phyloP scores from a whole-genome alignment of 2,888 invertebrate genomes.

The Autographa gamma region DNA sequence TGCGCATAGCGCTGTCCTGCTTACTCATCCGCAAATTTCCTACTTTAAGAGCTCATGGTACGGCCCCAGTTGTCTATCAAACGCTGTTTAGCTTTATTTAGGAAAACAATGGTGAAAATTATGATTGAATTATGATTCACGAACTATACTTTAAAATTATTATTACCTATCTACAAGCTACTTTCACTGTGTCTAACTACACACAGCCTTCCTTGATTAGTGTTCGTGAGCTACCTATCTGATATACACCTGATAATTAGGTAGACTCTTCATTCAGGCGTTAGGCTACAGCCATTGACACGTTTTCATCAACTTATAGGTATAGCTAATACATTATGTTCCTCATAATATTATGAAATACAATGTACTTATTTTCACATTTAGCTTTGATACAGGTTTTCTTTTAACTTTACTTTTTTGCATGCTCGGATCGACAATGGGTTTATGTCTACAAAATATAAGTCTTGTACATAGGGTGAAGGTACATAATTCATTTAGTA shows the following conservation, averaged over 20 bases:
- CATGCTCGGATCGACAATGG: too few relatives aligned
- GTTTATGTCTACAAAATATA: too few relatives aligned
- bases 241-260: constrained; percentile 15
- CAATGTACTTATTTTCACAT: too few relatives aligned
- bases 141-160: constrained; percentile 45
- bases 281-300: constrained; percentile 16
- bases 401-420: too few relatives aligned
- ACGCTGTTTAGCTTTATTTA: constrained; percentile 57
- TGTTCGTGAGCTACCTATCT: constrained; percentile 46
- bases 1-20: too few relatives aligned
- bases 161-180: constrained; percentile 58
- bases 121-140: constrained; percentile 13
- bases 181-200: constrained; percentile 32
- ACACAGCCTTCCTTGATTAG: constrained; percentile 43
- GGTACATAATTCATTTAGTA: too few relatives aligned
- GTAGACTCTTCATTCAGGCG: constrained; percentile 16
- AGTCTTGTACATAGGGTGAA: too few relatives aligned
- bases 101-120: constrained; percentile 8
- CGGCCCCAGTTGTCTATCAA: constrained; percentile 55
- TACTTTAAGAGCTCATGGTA: too few relatives aligned
- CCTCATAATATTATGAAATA: background rate
- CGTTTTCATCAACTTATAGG: constrained; percentile 4
- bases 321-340: background rate
- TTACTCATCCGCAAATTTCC: too few relatives aligned
- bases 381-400: too few relatives aligned